Evolutionary conservation across 2,888 invertebrate species (phyloP).

Genomic region (Adelognathus sp.): DNA sequence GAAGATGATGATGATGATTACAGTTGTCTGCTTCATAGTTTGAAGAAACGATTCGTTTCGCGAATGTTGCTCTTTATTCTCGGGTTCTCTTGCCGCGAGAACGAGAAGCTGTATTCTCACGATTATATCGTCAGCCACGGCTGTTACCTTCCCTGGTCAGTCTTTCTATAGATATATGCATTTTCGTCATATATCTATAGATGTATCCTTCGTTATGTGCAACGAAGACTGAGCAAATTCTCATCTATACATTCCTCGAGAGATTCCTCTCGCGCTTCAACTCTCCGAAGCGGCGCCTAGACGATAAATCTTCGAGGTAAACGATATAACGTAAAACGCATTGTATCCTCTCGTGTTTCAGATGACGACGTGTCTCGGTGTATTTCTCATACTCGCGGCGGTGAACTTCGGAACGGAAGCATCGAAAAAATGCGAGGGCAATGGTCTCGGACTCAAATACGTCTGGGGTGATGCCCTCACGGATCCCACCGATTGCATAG

Average conservation of each 20-base stretch:
- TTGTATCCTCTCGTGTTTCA: conserved; percentile 63
- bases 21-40: conserved; percentile 28
- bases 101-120: conserved; percentile 29
- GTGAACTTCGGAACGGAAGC: conserved; percentile 63
- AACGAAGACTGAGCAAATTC: neutral
- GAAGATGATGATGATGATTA: conserved; percentile 31
- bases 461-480: conserved; percentile 93
- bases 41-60: conserved; percentile 48
- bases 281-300: neutral
- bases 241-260: neutral
- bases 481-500: conserved; percentile 89
- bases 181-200: too few species aligned
- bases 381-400: conserved; percentile 68
- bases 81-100: neutral
- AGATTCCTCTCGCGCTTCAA: too few species aligned
- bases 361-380: conserved; percentile 72
- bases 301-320: neutral
- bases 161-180: neutral
- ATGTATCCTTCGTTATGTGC: neutral
- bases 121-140: conserved; percentile 14
- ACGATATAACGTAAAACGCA: neutral
- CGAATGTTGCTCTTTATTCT: conserved; percentile 20
- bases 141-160: neutral
- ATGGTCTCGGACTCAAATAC: conserved; percentile 89
- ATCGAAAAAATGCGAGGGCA: conserved; percentile 82